A percentile compares a stretch with the other conserved stretches of the same genome.
Evolutionary conservation across 2,113 vertebrate genomes (phyloP).

Genomic region (Psephotus haematonotus): DNA sequence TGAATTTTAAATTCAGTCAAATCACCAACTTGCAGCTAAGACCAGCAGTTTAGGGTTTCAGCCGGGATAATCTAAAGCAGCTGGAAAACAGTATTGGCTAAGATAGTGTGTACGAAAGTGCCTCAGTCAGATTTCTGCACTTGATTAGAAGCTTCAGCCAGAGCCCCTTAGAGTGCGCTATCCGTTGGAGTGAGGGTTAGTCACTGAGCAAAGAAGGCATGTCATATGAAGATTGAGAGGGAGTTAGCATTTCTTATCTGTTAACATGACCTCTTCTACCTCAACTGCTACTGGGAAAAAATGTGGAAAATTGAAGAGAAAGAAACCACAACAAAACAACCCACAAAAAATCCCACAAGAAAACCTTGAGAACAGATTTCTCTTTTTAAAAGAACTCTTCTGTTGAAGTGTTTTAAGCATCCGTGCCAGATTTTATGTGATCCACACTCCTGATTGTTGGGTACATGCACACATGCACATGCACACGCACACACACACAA

Average conservation of each 20-base stretch:
- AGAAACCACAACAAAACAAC: not conserved
- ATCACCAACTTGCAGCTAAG: not conserved
- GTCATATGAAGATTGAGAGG: conserved; percentile 47
- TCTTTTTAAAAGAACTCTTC: not conserved
- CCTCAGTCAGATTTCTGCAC: not conserved
- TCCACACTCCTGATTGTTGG: not conserved
- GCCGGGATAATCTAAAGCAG: not conserved
- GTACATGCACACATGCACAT: not conserved
- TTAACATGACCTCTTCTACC: conserved; percentile 19
- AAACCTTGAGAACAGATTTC: not conserved
- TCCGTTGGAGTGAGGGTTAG: not conserved
- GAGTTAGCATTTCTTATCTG: conserved; percentile 19
- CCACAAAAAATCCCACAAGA: not conserved
- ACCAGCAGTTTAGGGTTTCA: not conserved
- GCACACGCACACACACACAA: not conserved
- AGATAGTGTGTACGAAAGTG: not conserved
- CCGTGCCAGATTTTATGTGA: not conserved
- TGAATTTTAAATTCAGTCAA: conserved; percentile 35
- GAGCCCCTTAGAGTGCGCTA: not conserved
- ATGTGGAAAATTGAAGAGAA: not conserved
- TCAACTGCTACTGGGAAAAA: not conserved
- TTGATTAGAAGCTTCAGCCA: not conserved
- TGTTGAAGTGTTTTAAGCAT: not conserved
- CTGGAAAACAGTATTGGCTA: not conserved
- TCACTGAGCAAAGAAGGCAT: not conserved